Evolutionary conservation across 1,140 invertebrate species (phyloP).

Genomic region (Drosophila jambulina): DNA sequence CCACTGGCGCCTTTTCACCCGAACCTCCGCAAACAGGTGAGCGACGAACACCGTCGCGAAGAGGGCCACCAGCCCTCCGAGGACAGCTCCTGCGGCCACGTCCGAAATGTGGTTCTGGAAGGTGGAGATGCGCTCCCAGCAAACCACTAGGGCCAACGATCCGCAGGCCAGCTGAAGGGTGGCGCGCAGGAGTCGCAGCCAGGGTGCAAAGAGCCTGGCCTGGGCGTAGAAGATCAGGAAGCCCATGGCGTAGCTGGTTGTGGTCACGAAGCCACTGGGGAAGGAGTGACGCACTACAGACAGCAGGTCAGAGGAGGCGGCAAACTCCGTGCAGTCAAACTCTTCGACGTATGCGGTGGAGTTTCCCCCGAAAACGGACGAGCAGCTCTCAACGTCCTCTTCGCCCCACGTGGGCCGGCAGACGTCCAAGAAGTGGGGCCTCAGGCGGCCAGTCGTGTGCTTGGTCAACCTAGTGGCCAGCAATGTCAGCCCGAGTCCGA

Average conservation of each 20-base stretch:
- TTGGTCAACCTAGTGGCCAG: constrained; percentile 59
- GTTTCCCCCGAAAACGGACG: constrained; percentile 7
- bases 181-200: constrained; percentile 55
- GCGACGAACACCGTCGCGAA: constrained; percentile 60
- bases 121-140: constrained; percentile 64
- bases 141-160: constrained; percentile 50
- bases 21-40: constrained; percentile 57
- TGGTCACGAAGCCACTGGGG: constrained; percentile 68
- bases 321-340: constrained; percentile 69
- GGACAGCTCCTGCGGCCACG: constrained; percentile 50
- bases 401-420: constrained; percentile 71
- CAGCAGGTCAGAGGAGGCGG: constrained; percentile 60
- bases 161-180: constrained; percentile 58
- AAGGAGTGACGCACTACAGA: constrained; percentile 71
- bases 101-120: constrained; percentile 71
- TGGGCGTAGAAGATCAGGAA: constrained; percentile 73
- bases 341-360: constrained; percentile 43
- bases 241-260: constrained; percentile 68
- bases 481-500: constrained; percentile 61
- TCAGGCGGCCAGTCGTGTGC: constrained; percentile 58
- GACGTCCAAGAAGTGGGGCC: constrained; percentile 75
- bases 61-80: constrained; percentile 51
- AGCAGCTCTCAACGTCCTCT: constrained; percentile 21
- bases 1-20: constrained; percentile 70
- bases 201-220: constrained; percentile 60